Evolutionary conservation across 2,113 vertebrate species (phyloP), one percentile per base, ranked within the genome.

Genomic region (Peromyscus maniculatus): DNA sequence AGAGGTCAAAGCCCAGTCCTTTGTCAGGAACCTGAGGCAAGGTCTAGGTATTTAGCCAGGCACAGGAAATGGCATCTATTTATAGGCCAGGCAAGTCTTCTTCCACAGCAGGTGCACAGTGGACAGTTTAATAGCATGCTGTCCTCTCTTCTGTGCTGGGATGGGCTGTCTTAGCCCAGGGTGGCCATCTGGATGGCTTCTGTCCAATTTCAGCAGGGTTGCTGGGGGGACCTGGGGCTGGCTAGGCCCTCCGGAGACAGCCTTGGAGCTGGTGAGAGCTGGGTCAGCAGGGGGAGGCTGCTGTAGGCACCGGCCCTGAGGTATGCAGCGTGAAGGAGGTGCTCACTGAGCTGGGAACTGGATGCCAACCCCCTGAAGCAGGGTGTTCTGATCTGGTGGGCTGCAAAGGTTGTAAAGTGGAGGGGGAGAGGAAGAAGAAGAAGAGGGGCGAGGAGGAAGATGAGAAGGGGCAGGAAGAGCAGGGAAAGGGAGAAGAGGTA

Each of bases 51-150:
- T 91, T 39, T 39, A 12, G 87, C 83, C 93, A 95, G 97, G 96
- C 77, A 94, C 17, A 94, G 94, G 94, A 97, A 91, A 78, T 16
- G 0, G n/a, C 49, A 0, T 91, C 94, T 96, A 95, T 94, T 97
- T 93, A 89, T 82, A 94, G 95, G n/a, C 39, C 7, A 5, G 66
- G 77, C 49, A 3, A 71, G 87, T 19, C n/a, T 87, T 11, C 17
- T 55, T 86, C 64, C 55, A 94, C 71, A 52, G 88, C 92, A 78
- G 89, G 92, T 74, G 94, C 80, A 46, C 77, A 87, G 93, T 36
- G 43, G 67, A 52, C 26, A 39, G 91, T 17, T 72, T 67, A 77
- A 71, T 66, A 89, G 67, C 89, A 71, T 0, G 6, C 17, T 57
- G 80, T 72, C 84, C 62, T 84, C 26, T 26, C 79, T 77, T 49